These are phyloP conservation scores for Yasuhikotakia modesta DNA, from an alignment of 2,797 vertebrate genomes.

Conservation along the genomic window DNA sequence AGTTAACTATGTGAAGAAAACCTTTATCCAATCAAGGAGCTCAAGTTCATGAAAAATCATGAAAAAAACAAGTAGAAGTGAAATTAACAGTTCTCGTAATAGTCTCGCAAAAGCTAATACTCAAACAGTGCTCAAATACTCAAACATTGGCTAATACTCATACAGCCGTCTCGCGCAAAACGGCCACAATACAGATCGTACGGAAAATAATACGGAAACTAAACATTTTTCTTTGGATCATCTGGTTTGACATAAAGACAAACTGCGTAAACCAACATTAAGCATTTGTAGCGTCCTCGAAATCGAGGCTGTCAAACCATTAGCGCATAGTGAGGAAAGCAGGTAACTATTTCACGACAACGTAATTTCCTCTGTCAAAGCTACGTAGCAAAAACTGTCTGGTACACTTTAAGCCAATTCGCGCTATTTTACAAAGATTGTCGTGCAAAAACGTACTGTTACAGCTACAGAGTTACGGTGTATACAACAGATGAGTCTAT, in stretches of 20 bases:
- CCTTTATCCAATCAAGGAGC: background rate
- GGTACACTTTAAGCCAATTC: constrained; percentile 32
- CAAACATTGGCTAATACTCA: background rate
- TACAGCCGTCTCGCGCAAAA: background rate
- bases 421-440: constrained; percentile 3
- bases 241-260: background rate
- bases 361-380: too few relatives aligned
- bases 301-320: background rate
- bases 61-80: too few relatives aligned
- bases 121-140: too few relatives aligned
- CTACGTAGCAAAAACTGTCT: background rate
- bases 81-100: too few relatives aligned
- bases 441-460: constrained; percentile 30
- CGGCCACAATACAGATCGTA: constrained; percentile 7
- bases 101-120: background rate
- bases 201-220: too few relatives aligned
- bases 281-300: background rate
- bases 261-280: background rate
- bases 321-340: background rate
- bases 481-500: constrained; percentile 42
- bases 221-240: constrained; percentile 2
- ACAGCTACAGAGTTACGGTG: constrained; percentile 4
- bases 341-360: constrained; percentile 10
- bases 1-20: background rate
- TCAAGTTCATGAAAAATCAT: background rate